Conservation (phyloP, 2,797 vertebrate genomes). For the Dermochelys coriacea region DNA sequence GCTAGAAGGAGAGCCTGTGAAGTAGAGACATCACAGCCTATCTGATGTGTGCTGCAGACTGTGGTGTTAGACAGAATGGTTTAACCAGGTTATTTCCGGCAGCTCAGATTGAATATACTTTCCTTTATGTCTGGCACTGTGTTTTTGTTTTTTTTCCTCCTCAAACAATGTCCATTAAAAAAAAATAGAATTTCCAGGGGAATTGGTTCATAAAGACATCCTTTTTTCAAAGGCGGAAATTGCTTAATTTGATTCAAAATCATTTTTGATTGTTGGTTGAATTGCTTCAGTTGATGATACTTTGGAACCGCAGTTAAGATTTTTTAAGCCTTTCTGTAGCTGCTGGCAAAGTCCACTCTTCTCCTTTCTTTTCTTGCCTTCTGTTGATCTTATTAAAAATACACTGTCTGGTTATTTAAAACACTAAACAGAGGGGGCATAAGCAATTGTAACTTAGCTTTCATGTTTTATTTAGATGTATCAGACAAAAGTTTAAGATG, state of each 20-base stretch:
- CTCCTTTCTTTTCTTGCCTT: neutral
- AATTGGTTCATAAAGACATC: constrained; percentile 52
- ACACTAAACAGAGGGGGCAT: neutral
- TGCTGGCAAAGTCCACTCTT: constrained; percentile 44
- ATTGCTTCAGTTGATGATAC: constrained; percentile 65
- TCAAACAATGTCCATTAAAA: constrained; percentile 71
- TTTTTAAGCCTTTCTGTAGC: constrained; percentile 65
- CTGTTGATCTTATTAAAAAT: constrained; percentile 58
- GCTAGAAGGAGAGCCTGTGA: constrained; percentile 79
- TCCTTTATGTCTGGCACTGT: constrained; percentile 82
- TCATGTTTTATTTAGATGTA: constrained; percentile 52
- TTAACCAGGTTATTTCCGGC: constrained; percentile 78
- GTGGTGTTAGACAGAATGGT: constrained; percentile 61
- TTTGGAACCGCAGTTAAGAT: constrained; percentile 58
- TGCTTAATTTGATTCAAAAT: constrained; percentile 70
- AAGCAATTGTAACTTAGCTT: constrained; percentile 61
- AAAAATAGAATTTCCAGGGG: constrained; percentile 47
- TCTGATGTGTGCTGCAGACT: constrained; percentile 78
- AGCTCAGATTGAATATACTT: constrained; percentile 79
- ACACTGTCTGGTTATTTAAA: constrained; percentile 46
- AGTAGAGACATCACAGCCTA: constrained; percentile 82
- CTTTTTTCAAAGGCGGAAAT: constrained; percentile 14
- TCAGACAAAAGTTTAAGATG: constrained; percentile 62
- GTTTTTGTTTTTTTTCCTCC: constrained; percentile 75
- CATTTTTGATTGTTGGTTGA: constrained; percentile 60